Conservation (phyloP, 2,888 invertebrate genomes). For the Flabesymbios commensalis region DNA sequence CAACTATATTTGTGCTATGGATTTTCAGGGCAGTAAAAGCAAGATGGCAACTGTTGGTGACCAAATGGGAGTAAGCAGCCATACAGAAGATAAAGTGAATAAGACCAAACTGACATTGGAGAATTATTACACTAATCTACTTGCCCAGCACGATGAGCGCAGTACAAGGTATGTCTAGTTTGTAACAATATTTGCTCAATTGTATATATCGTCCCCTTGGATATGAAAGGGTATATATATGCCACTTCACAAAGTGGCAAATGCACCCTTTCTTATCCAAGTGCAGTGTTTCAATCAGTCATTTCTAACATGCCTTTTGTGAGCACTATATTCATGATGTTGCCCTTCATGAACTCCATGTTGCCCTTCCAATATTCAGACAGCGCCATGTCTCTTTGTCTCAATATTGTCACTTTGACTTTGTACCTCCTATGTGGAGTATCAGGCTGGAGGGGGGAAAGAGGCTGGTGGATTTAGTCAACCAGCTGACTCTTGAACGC, state of each 20-base stretch:
- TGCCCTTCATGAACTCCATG: constrained; percentile 6
- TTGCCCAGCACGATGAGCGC: constrained; percentile 95
- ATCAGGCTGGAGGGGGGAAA: no score
- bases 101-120: constrained; percentile 98
- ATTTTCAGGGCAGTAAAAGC: constrained; percentile 5
- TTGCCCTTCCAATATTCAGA: no score
- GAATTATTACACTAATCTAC: constrained; percentile 98
- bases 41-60: constrained; percentile 61
- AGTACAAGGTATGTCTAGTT: constrained; percentile 83
- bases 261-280: no score
- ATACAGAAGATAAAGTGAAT: constrained; percentile 97
- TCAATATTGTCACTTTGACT: no score
- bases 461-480: no score
- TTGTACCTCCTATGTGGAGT: no score
- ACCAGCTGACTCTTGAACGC: no score
- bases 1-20: neutral
- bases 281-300: neutral
- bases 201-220: neutral
- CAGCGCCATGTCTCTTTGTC: neutral
- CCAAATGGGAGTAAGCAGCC: constrained; percentile 74
- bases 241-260: no score
- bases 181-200: no score
- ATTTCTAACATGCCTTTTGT: neutral
- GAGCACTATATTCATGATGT: neutral
- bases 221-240: no score